These are phyloP conservation scores for Pachycephus smyrnensis DNA, from an alignment of 2,888 invertebrate species.

Conservation along the genomic window DNA sequence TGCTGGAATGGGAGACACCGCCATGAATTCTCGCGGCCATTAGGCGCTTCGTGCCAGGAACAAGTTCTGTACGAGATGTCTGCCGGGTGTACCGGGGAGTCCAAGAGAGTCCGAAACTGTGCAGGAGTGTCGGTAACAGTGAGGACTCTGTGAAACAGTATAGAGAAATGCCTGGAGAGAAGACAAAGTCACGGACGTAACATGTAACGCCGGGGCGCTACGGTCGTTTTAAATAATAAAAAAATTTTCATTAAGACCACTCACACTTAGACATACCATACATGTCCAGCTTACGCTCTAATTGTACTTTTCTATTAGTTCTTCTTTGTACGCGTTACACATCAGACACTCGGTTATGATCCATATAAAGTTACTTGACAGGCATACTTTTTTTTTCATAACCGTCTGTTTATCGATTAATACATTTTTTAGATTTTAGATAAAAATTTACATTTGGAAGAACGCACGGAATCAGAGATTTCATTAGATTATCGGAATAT, in stretches of 20 bases:
- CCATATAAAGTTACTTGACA: no score
- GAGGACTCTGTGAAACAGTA: not conserved
- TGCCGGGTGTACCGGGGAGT: conserved; percentile 17
- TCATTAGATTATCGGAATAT: not conserved
- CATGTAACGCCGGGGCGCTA: not conserved
- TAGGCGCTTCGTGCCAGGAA: conserved; percentile 8
- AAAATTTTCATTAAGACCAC: not conserved
- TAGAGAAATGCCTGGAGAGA: no score
- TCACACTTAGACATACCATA: not conserved
- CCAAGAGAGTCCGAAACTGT: not conserved
- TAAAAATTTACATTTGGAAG: no score
- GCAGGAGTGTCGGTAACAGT: not conserved
- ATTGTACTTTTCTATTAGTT: not conserved
- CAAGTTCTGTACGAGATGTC: not conserved
- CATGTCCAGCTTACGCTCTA: not conserved
- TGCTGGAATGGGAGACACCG: not conserved
- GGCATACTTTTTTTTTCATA: no score
- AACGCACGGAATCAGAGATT: not conserved
- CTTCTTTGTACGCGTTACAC: no score
- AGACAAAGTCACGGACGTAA: not conserved
- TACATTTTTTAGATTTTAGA: no score
- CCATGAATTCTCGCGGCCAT: not conserved
- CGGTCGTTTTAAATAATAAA: not conserved
- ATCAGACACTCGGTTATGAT: no score
- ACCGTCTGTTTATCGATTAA: no score